Conservation (phyloP, 2,113 vertebrate species). For the Mellivora capensis region DNA sequence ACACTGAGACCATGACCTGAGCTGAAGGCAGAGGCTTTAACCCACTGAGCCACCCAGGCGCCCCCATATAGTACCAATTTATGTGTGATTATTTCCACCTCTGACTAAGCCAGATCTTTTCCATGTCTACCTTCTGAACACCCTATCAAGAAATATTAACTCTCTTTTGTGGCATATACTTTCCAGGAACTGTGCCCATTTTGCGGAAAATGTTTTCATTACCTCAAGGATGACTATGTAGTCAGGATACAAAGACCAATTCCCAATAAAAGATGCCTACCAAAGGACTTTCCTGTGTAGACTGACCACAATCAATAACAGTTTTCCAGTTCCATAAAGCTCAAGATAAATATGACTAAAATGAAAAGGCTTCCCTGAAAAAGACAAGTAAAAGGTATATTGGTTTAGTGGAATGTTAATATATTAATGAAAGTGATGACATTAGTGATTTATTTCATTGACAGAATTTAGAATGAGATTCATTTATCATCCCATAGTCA, state of each 20-base stretch:
- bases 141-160: background rate
- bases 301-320: conserved; percentile 34
- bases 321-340: conserved; percentile 3
- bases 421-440: conserved; percentile 62
- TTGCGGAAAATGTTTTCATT: background rate
- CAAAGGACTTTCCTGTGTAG: background rate
- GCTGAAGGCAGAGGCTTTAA: too few relatives aligned
- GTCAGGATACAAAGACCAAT: background rate
- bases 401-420: conserved; percentile 48
- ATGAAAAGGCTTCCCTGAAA: conserved; percentile 14
- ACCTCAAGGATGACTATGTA: background rate
- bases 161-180: background rate
- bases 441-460: conserved; percentile 69
- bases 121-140: background rate
- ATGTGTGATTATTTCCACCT: background rate
- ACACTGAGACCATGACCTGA: too few relatives aligned
- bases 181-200: background rate
- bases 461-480: conserved; percentile 66
- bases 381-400: conserved; percentile 49
- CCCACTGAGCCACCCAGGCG: too few relatives aligned
- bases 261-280: background rate
- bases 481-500: conserved; percentile 69
- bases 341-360: conserved; percentile 37
- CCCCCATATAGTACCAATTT: background rate
- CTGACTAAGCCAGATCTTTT: background rate